Base-by-base conservation (phyloP, 2,888 invertebrate species). In the Zhuqinia jingwanae region DNA sequence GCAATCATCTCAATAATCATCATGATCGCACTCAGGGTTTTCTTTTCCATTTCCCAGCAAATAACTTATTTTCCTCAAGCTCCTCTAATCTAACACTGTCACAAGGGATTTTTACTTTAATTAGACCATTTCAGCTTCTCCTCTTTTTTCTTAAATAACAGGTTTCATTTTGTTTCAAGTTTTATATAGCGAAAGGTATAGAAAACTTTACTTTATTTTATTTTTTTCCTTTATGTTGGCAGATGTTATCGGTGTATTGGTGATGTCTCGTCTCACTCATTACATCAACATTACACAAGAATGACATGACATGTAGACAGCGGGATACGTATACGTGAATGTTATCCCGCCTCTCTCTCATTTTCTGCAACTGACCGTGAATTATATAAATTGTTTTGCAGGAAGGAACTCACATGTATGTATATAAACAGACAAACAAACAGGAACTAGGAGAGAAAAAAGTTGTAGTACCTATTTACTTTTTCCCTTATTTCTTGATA, bases 91-190 rank as follows among this genome's bases (percentile, higher is more conserved):
- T 8, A n/a, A 36, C 27, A 27, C 25, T 60, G 60, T 60, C 60
- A 60, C 22, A 5, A n/a, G 30, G 60, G 60, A 60, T 60, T 60
- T 60, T 60, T 60, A 60, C 60, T 60, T 60, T 60, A 60, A 60
- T 60, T 60, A n/a, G 60, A 60, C 25, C 60, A 15, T 50, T n/a
- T n/a, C 50, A 13, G 2, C n/a, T 50, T 50, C 15, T 50, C n/a
- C 50, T n/a, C n/a, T 13, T 60, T 30, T 30, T 22, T 30, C 60
- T n/a, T 22, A 56, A 56, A 22, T 22, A 20, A 56, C 20, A 56
- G 17, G 56, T 56, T 22, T 56, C 56, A 3, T 56, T 1, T 17
- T n/a, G 15, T 53, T 6, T 20, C 17, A 58, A 58, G 25, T 22
- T 10, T 50, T 50, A 13, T 50, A 15, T 10, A n/a, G 50, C 50